Base-by-base conservation (phyloP, 2,888 invertebrate genomes). In the Caenorhabditis drosophilae region DNA sequence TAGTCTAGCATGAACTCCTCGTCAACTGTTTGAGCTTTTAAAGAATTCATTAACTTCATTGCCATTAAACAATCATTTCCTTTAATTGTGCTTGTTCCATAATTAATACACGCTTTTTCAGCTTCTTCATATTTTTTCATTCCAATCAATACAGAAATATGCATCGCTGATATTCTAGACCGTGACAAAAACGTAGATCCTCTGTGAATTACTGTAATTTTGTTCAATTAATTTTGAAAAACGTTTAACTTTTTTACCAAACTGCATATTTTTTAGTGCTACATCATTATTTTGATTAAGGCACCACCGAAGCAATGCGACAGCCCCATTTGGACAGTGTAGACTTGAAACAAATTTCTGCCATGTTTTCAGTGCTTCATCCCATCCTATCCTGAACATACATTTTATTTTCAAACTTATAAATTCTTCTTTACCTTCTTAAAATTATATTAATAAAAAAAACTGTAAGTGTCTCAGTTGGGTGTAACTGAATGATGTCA, bases 311-410 rank as follows among this genome's bases (percentile, higher is more conserved):
- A 78, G 41, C 6, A 78, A 61, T 9, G 76, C 66, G 1, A 78
- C 61, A n/a, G 76, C 62, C 22, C 77, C 77, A 46, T 78, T 78
- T 1, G 76, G 66, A 41, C 69, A 68, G 40, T 70, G 67, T 0
- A 77, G 45, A 34, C 62, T 52, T 6, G 77, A 69, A 38, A 77
- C 67, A 26, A 78, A 73, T 36, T 76, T 75, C 47, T 76, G 56
- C 78, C 78, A 78, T 7, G 72, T 73, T 23, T 71, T 71, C 27
- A 78, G 59, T 0, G 73, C 78, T n/a, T 70, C 66, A 31, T 62
- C 52, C 76, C 75, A 78, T 16, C 77, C 78, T 15, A 75, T 47
- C 31, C 76, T 73, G 16, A 22, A 67, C 18, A 12, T 20, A 36
- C n/a, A 47, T 38, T 44, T 44, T 23, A 11, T n/a, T 42, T 20